Base-by-base conservation (phyloP, 2,888 invertebrate genomes). In the Altica lythri region DNA sequence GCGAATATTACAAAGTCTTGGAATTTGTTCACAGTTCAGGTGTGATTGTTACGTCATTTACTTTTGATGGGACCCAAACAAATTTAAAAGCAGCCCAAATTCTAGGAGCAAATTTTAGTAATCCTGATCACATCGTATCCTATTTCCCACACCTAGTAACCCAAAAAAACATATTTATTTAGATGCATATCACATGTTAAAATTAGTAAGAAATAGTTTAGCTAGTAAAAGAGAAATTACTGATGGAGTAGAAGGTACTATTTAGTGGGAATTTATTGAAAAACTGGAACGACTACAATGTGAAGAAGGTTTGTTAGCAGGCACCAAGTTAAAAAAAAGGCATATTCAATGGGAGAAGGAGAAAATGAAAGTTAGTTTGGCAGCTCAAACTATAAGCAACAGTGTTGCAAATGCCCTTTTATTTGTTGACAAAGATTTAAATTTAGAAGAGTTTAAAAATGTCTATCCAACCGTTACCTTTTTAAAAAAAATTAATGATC, bases 151-250 rank as follows among this genome's bases (percentile, higher is more conserved):
- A 65, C 54, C 57, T 57, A 4, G 30, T 53, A 3, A 54, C 47
- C 12, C 8, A 51, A 10, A 22, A 61, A 10, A 53, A 46, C 35
- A 27, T 60, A 48, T 62, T 5, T 55, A 64, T 27, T 57, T 58
- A 25, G 66, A 69, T 57, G 32, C 59, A 8, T 65, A 61, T 38
- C 66, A 68, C 47, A 68, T 66, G 66, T 8, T 66, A 5, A 68
- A 67, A 52, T 50, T 68, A 22, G 52, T 62, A 6, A 50, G n/a
- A n/a, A n/a, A n/a, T n/a, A 6, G 67, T 66, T 48, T 49, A 67
- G 16, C 49, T 61, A 6, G 48, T 66, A 47, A 53, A 14, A 56
- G 55, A 53, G 42, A 18, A 42, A 10, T 64, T 25, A 9, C 40
- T 9, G 48, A 56, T 37, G 12, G 2, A 1, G 30, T 57, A 19